These are phyloP conservation scores for Drosophila gunungcola DNA, from an alignment of 1,140 invertebrate species.

Conservation along the genomic window DNA sequence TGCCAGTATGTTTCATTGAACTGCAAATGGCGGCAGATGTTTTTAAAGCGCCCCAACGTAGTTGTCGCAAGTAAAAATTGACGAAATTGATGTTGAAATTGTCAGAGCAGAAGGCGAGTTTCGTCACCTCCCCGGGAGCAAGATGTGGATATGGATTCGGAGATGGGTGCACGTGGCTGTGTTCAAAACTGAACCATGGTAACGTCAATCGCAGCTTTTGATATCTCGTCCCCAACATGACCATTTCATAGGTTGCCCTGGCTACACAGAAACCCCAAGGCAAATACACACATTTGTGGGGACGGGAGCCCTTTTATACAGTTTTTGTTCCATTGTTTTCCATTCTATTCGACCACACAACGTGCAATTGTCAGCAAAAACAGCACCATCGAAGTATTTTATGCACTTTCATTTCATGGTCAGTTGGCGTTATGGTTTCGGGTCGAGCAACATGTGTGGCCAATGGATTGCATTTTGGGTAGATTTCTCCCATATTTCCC, in stretches of 20 bases:
- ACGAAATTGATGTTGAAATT: conserved; percentile 73
- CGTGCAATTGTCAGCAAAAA: conserved; percentile 71
- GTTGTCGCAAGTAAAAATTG: conserved; percentile 78
- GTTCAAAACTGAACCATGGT: conserved; percentile 15
- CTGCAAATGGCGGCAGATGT: conserved; percentile 65
- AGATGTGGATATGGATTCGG: neutral
- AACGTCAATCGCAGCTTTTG: conserved; percentile 18
- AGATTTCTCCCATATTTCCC: neutral
- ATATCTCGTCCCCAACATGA: neutral
- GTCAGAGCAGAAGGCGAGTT: conserved; percentile 64
- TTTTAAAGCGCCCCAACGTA: conserved; percentile 45
- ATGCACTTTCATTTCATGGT: conserved; percentile 82
- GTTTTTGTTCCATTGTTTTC: conserved; percentile 12
- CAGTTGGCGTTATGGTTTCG: conserved; percentile 74
- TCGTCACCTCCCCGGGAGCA: conserved; percentile 18
- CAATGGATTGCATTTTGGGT: conserved; percentile 33
- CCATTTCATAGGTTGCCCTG: conserved; percentile 28
- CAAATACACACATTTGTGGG: conserved; percentile 2
- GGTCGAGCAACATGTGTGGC: conserved; percentile 65
- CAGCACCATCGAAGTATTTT: conserved; percentile 66
- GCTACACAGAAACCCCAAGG: conserved; percentile 9
- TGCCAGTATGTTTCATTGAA: conserved; percentile 76
- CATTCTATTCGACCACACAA: conserved; percentile 74
- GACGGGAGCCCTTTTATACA: neutral
- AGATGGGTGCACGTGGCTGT: conserved; percentile 35